These are phyloP conservation scores for Sylvia atricapilla DNA, from an alignment of 2,113 vertebrate genomes.

Conservation along the genomic window DNA sequence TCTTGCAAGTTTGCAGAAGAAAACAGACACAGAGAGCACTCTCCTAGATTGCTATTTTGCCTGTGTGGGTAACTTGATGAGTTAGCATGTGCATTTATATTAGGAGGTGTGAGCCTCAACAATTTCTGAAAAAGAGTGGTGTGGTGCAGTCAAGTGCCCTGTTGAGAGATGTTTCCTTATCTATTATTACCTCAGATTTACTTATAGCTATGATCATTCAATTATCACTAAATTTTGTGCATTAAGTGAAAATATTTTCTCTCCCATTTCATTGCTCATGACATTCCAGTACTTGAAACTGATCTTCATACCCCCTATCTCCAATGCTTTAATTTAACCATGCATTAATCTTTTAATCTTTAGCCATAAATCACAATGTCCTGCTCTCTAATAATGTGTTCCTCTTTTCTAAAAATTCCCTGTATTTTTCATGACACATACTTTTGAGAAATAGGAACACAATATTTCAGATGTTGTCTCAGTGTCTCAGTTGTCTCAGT, in stretches of 20 bases:
- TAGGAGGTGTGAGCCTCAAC: neutral
- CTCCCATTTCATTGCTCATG: neutral
- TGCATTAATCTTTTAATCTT: neutral
- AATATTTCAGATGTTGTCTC: neutral
- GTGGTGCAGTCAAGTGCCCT: neutral
- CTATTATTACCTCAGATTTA: neutral
- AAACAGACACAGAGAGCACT: neutral
- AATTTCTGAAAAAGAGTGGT: neutral
- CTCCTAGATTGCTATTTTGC: neutral
- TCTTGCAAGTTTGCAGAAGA: neutral
- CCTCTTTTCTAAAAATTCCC: neutral
- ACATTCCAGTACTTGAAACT: neutral
- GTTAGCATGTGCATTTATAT: neutral
- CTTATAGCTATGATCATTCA: neutral
- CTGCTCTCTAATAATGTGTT: neutral
- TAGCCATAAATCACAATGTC: neutral
- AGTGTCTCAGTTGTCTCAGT: neutral
- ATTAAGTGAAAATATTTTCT: neutral
- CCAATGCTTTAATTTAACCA: neutral
- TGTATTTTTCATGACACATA: neutral
- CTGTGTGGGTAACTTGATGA: neutral
- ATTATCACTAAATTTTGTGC: neutral
- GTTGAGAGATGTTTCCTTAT: neutral
- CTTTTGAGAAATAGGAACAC: neutral
- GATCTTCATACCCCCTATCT: neutral